Percentiles rank a stretch among this genome's conserved stretches.
Conservation (phyloP, 2,888 invertebrate species). For the Cerastis leucographa region DNA sequence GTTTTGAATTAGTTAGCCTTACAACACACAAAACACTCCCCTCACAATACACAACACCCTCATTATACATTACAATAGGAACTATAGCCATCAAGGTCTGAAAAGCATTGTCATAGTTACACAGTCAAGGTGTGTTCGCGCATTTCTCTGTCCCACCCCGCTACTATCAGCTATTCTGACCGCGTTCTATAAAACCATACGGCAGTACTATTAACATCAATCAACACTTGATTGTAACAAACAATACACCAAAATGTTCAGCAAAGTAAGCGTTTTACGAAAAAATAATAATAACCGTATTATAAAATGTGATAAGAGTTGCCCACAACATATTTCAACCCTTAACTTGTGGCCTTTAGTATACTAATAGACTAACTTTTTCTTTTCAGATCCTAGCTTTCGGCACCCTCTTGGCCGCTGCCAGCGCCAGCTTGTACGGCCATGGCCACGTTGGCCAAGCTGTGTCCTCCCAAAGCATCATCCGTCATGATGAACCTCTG, state of each 20-base stretch:
- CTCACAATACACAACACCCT: conserved; percentile 37
- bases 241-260: conserved; percentile 70
- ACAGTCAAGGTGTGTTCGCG: conserved; percentile 55
- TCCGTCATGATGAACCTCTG: conserved; percentile 77
- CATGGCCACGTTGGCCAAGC: conserved; percentile 75
- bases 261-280: conserved; percentile 67
- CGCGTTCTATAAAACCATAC: conserved; percentile 68
- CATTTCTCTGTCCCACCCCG: conserved; percentile 69
- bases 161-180: not conserved
- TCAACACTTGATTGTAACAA: conserved; percentile 62
- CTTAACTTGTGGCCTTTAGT: not conserved
- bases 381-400: conserved; percentile 58
- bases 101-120: conserved; percentile 43
- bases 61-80: conserved; percentile 26
- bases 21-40: conserved; percentile 1
- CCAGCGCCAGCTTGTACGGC: conserved; percentile 76
- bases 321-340: not conserved
- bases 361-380: conserved; percentile 8
- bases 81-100: conserved; percentile 53
- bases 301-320: not conserved
- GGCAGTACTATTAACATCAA: conserved; percentile 65
- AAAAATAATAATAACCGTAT: not conserved
- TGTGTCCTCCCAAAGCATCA: conserved; percentile 81
- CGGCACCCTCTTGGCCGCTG: conserved; percentile 74
- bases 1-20: conserved; percentile 9